Evolutionary conservation across 2,888 invertebrate genomes (phyloP).

Genomic region (Phyllotreta cruciferae): DNA sequence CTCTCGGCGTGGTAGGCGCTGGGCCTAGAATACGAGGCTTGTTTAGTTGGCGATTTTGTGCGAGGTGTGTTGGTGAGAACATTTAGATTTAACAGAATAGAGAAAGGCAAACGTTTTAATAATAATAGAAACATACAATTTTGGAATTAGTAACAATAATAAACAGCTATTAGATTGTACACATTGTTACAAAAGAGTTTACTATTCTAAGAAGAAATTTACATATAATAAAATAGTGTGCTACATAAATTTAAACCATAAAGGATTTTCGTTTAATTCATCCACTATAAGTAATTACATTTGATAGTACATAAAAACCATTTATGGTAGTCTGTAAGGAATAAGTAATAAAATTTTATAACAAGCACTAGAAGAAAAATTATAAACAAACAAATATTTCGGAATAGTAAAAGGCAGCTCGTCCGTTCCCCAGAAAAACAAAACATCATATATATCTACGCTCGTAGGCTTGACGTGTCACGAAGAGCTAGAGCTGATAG

Average conservation of each 20-base stretch:
- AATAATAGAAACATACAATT: slow-evolving; percentile 15
- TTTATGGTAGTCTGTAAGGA: neutral
- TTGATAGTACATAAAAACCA: too few relatives aligned
- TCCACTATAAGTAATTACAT: too few relatives aligned
- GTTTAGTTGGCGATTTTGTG: neutral
- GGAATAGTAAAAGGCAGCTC: slow-evolving; percentile 13
- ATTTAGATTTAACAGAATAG: neutral
- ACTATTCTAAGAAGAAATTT: slow-evolving; percentile 1
- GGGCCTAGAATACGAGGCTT: slow-evolving; percentile 28
- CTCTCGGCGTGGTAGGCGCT: slow-evolving; percentile 23
- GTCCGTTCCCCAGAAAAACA: slow-evolving; percentile 19
- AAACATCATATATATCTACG: slow-evolving; percentile 41
- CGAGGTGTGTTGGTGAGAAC: neutral
- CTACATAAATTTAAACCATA: too few relatives aligned
- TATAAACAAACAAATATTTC: slow-evolving; percentile 12
- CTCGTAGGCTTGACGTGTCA: slow-evolving; percentile 39
- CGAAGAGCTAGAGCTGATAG: slow-evolving; percentile 41
- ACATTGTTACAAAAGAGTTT: neutral
- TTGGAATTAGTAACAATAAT: slow-evolving; percentile 1
- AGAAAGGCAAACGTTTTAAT: slow-evolving; percentile 9
- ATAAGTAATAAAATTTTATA: slow-evolving; percentile 1
- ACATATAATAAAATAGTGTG: too few relatives aligned
- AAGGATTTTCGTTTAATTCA: too few relatives aligned
- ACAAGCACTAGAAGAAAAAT: slow-evolving; percentile 24
- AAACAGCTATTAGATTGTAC: neutral